phyloP scores from a whole-genome alignment of 2,797 vertebrate genomes.

The Enteromius afrohamiltoni region DNA sequence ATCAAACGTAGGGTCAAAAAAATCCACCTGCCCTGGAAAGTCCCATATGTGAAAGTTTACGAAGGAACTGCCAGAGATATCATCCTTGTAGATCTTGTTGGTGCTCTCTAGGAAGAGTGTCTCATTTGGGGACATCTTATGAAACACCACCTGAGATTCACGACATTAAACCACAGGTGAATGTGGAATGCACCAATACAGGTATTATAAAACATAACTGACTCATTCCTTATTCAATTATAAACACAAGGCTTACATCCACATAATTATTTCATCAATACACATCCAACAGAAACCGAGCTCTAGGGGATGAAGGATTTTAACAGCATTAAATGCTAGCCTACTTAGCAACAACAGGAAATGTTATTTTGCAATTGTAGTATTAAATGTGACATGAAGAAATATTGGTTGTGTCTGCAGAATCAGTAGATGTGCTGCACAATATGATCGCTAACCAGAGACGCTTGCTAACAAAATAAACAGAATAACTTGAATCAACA shows the following conservation, averaged over 20 bases:
- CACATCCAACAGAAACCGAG: background rate
- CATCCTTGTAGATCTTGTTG: constrained; percentile 99
- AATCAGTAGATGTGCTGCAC: background rate
- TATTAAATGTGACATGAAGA: background rate
- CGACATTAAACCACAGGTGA: background rate
- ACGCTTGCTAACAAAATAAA: background rate
- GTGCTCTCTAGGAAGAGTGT: constrained; percentile 98
- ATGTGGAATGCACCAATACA: background rate
- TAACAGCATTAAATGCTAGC: background rate
- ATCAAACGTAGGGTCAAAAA: constrained; percentile 98
- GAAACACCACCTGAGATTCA: constrained; percentile 91
- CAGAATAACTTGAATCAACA: background rate
- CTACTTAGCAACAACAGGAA: background rate
- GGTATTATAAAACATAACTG: background rate
- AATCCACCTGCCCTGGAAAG: constrained; percentile 98
- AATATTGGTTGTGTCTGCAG: background rate
- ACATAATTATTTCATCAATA: too few species aligned
- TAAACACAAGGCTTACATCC: background rate
- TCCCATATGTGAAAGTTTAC: constrained; percentile 99
- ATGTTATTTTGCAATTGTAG: background rate
- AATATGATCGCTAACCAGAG: background rate
- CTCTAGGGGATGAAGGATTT: background rate
- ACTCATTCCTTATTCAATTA: background rate
- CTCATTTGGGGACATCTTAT: constrained; percentile 99
- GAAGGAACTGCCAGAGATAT: constrained; percentile 99